Percentiles rank a stretch among this genome's conserved stretches.
These are phyloP conservation scores for Champsocephalus esox DNA, from an alignment of 2,797 vertebrate genomes.

Conservation along the genomic window DNA sequence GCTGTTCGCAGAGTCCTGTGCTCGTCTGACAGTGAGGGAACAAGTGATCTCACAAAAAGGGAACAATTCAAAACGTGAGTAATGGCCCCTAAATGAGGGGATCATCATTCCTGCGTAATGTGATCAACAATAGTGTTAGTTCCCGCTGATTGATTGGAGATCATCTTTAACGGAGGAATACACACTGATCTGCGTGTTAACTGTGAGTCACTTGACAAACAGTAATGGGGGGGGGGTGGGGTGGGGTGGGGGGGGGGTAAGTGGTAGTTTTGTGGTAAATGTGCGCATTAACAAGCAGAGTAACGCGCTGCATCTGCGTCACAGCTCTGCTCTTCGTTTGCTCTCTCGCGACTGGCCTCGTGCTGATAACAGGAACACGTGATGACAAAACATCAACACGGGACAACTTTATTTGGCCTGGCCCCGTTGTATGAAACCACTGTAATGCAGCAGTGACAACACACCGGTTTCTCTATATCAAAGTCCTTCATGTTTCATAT, in stretches of 20 bases:
- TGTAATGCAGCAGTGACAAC: background rate
- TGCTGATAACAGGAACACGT: conserved; percentile 80
- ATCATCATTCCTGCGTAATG: conserved; percentile 65
- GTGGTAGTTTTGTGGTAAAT: conserved; percentile 52
- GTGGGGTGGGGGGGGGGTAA: background rate
- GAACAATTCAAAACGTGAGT: conserved; percentile 50
- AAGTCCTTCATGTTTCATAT: background rate
- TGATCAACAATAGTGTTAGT: conserved; percentile 50
- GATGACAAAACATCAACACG: conserved; percentile 54
- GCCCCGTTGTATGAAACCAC: background rate
- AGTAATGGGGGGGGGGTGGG: background rate
- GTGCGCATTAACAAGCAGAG: conserved; percentile 65
- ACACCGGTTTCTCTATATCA: background rate
- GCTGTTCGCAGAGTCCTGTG: too few species aligned
- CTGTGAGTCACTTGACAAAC: conserved; percentile 72
- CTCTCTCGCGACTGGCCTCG: conserved; percentile 79
- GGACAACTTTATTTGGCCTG: conserved; percentile 55
- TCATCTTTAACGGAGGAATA: conserved; percentile 55
- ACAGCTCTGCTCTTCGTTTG: conserved; percentile 76
- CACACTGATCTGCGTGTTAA: conserved; percentile 49
- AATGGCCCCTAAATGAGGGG: conserved; percentile 70
- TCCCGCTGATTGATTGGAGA: conserved; percentile 64
- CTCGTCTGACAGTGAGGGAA: background rate
- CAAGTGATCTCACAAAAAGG: too few species aligned
- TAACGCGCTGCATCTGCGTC: conserved; percentile 79